Conservation (phyloP, 2,113 vertebrate genomes). For the Dipodomys stephensi region DNA sequence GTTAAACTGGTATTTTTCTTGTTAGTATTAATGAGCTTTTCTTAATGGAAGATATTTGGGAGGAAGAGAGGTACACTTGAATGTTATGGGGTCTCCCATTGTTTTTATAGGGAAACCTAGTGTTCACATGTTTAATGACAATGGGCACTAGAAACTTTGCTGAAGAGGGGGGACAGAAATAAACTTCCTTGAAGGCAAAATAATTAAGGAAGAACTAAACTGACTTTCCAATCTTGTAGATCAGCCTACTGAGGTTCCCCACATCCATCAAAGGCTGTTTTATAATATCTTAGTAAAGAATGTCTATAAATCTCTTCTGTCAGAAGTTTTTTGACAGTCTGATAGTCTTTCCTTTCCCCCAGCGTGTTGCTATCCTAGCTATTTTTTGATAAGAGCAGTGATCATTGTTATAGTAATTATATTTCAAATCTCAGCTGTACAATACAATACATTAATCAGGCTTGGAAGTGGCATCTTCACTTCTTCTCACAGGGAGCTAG, state of each 20-base stretch:
- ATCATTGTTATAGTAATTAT: not conserved
- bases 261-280: not conserved
- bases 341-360: not conserved
- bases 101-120: not conserved
- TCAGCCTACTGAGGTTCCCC: not conserved
- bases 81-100: not conserved
- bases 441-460: not conserved
- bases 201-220: not conserved
- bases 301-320: not conserved
- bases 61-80: not conserved
- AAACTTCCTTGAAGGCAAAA: not conserved
- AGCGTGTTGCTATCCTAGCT: not conserved
- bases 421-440: not conserved
- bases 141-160: not conserved
- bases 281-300: not conserved
- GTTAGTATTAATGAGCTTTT: not conserved
- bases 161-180: not conserved
- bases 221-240: not conserved
- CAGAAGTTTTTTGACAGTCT: not conserved
- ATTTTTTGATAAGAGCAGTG: not conserved
- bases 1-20: constrained; percentile 43
- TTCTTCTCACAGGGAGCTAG: not conserved
- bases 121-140: not conserved
- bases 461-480: not conserved
- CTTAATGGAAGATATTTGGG: not conserved